Conservation (phyloP, 1,140 invertebrate genomes). For the Drosophila pandora region DNA sequence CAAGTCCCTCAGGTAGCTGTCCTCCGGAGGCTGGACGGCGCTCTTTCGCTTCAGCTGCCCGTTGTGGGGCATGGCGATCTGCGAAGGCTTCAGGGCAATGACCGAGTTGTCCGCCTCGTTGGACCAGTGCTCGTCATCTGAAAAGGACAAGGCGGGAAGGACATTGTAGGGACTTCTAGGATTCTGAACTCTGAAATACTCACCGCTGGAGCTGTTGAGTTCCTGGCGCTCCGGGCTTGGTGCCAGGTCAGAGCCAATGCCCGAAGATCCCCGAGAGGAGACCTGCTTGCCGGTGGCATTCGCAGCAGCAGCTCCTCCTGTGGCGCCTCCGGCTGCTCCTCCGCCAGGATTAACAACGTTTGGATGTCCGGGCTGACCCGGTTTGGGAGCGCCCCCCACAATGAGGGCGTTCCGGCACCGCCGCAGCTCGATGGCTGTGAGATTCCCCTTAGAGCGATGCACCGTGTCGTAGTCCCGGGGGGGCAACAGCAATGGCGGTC, state of each 20-base stretch:
- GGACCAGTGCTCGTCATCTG: slow-evolving; percentile 81
- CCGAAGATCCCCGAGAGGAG: slow-evolving; percentile 88
- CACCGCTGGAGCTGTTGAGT: slow-evolving; percentile 85
- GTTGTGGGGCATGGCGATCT: slow-evolving; percentile 69
- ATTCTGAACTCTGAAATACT: slow-evolving; percentile 48
- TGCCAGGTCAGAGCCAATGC: slow-evolving; percentile 94
- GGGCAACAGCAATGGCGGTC: slow-evolving; percentile 93
- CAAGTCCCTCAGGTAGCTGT: slow-evolving; percentile 75
- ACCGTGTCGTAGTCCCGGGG: slow-evolving; percentile 97
- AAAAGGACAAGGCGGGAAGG: neutral
- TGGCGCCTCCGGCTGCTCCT: slow-evolving; percentile 21
- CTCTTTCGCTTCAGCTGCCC: slow-evolving; percentile 71
- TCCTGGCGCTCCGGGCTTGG: slow-evolving; percentile 89
- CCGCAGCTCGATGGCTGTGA: slow-evolving; percentile 91
- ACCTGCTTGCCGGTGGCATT: slow-evolving; percentile 84
- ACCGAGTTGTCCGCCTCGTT: slow-evolving; percentile 82
- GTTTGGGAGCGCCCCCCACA: slow-evolving; percentile 61
- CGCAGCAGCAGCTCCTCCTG: slow-evolving; percentile 29
- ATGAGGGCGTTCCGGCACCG: slow-evolving; percentile 86
- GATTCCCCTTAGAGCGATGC: slow-evolving; percentile 92
- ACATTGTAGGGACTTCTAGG: neutral
- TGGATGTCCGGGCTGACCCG: neutral
- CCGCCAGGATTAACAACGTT: neutral
- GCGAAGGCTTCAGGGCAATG: slow-evolving; percentile 77
- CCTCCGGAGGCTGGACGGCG: slow-evolving; percentile 78